A percentile compares a stretch with the other conserved stretches of the same genome.
These are phyloP conservation scores for Kryptopterus vitreolus DNA, from an alignment of 2,797 vertebrate genomes.

Conservation along the genomic window DNA sequence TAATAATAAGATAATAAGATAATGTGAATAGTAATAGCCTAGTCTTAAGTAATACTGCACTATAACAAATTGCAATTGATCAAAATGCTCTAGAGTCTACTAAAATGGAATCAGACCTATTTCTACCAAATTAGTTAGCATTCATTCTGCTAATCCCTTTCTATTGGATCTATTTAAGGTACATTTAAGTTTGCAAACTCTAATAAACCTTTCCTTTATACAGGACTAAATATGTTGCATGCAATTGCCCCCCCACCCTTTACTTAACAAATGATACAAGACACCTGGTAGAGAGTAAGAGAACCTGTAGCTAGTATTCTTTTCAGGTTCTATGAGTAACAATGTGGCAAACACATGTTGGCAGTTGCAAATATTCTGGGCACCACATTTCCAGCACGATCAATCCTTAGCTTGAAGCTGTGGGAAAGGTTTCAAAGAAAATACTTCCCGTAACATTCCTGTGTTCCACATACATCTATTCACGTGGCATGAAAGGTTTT, in stretches of 20 bases:
- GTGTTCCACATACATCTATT: slow-evolving; percentile 79
- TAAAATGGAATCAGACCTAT: background rate
- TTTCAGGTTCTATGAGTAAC: slow-evolving; percentile 60
- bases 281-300: slow-evolving; percentile 17
- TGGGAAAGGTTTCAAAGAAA: slow-evolving; percentile 86
- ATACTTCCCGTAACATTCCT: slow-evolving; percentile 79
- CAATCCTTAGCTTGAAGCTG: slow-evolving; percentile 73
- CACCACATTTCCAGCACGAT: slow-evolving; percentile 74
- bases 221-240: background rate
- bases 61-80: background rate
- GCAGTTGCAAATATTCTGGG: slow-evolving; percentile 72
- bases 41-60: background rate
- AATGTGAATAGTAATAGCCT: background rate
- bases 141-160: background rate
- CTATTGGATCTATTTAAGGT: background rate
- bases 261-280: background rate
- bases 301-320: slow-evolving; percentile 51
- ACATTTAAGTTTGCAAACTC: background rate
- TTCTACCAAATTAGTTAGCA: background rate
- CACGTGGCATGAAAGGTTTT: slow-evolving; percentile 72
- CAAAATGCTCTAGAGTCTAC: background rate
- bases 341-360: slow-evolving; percentile 90
- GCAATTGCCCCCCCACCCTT: background rate
- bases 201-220: background rate
- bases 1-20: background rate